phyloP scores from a whole-genome alignment of 2,888 invertebrate species.

The Holacanthella duospinosa region DNA sequence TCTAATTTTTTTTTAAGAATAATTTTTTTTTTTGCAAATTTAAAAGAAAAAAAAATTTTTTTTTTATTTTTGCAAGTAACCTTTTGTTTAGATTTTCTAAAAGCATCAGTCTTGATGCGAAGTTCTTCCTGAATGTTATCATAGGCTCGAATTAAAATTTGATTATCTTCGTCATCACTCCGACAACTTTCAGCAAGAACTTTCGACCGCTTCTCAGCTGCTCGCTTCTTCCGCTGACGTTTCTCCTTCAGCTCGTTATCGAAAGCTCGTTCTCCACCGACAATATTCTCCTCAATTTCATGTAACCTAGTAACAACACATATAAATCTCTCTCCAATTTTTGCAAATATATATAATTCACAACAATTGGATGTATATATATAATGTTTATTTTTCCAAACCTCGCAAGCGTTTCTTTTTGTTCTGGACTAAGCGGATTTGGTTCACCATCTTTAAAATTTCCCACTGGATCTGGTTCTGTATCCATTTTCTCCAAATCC shows the following conservation, averaged over 20 bases:
- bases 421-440: constrained; percentile 38
- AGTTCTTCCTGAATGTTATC: constrained; percentile 68
- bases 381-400: too few relatives aligned
- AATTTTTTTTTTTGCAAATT: neutral
- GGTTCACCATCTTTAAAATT: constrained; percentile 6
- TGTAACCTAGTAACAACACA: too few relatives aligned
- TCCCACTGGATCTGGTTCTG: constrained; percentile 11
- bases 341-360: neutral
- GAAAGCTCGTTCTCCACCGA: constrained; percentile 65
- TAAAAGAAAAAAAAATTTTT: neutral
- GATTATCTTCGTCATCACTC: constrained; percentile 55
- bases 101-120: constrained; percentile 56
- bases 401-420: constrained; percentile 45
- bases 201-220: constrained; percentile 55
- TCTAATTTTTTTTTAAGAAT: constrained; percentile 41
- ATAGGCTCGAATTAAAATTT: constrained; percentile 59
- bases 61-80: constrained; percentile 40
- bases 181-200: constrained; percentile 51
- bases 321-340: too few relatives aligned
- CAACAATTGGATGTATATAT: neutral
- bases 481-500: constrained; percentile 42
- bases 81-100: constrained; percentile 56
- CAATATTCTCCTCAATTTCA: constrained; percentile 60
- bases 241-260: constrained; percentile 61
- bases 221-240: constrained; percentile 51